Evolutionary conservation across 2,113 vertebrate genomes (phyloP).

Genomic region (Heptranchias perlo): DNA sequence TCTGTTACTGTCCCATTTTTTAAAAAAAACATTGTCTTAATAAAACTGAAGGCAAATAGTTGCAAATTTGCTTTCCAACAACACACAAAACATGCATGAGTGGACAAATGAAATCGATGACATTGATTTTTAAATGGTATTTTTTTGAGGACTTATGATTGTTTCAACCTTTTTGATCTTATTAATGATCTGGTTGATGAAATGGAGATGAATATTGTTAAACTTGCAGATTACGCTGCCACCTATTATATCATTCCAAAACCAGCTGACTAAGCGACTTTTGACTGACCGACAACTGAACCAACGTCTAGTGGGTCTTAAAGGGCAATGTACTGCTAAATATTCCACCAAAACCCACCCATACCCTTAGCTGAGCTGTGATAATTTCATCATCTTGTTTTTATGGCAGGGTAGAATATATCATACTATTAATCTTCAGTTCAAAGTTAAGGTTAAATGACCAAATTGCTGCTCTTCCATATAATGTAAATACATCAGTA

Average conservation of each 20-base stretch:
- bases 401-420: too few relatives aligned
- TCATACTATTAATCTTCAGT: neutral
- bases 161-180: too few relatives aligned
- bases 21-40: too few relatives aligned
- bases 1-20: too few relatives aligned
- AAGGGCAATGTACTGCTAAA: neutral
- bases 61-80: too few relatives aligned
- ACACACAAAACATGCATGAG: too few relatives aligned
- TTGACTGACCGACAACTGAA: neutral
- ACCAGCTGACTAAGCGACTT: neutral
- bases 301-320: neutral
- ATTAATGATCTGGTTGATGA: neutral
- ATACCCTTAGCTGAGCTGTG: neutral
- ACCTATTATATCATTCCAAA: neutral
- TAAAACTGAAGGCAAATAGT: too few relatives aligned
- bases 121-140: too few relatives aligned
- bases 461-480: neutral
- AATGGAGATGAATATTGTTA: neutral
- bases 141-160: too few relatives aligned
- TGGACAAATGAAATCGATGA: too few relatives aligned
- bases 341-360: neutral
- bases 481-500: neutral
- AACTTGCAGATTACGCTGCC: neutral
- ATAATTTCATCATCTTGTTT: neutral
- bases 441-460: neutral